Evolutionary conservation across 2,797 vertebrate species (phyloP).

Genomic region (Syncerus caffer): DNA sequence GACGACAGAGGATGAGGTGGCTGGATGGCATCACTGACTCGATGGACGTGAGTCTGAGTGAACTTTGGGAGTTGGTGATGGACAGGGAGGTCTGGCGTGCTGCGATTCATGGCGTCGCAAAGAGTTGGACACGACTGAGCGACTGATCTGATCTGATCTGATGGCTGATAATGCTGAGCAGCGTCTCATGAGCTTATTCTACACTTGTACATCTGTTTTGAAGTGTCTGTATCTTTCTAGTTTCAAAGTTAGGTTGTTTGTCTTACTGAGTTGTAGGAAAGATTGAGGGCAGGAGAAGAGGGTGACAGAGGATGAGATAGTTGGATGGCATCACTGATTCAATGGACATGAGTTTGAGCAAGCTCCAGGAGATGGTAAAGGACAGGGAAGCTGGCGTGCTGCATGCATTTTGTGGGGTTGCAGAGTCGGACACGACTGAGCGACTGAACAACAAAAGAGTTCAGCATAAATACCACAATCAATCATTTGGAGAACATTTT

Average conservation of each 20-base stretch:
- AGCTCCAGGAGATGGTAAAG: not conserved
- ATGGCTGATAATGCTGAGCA: not conserved
- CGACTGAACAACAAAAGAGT: not conserved
- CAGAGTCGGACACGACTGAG: not conserved
- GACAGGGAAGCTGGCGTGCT: not conserved
- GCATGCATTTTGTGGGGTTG: not conserved
- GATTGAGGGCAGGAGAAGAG: not conserved
- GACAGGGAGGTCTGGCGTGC: too few species aligned
- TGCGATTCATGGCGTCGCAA: too few species aligned
- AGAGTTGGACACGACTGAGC: too few species aligned
- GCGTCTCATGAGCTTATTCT: not conserved
- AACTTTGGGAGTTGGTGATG: too few species aligned
- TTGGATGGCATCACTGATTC: not conserved
- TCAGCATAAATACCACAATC: not conserved
- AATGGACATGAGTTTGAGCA: not conserved
- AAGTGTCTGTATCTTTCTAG: not conserved
- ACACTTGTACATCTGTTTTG: not conserved
- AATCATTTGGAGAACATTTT: not conserved
- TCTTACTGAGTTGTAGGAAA: not conserved
- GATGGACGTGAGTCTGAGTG: too few species aligned
- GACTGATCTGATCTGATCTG: too few species aligned
- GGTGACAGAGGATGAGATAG: not conserved
- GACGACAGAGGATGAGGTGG: too few species aligned
- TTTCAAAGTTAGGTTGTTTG: not conserved
- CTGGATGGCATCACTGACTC: too few species aligned